Base-by-base conservation (phyloP, 2,797 vertebrate species). In the Tolypeutes matacus region DNA sequence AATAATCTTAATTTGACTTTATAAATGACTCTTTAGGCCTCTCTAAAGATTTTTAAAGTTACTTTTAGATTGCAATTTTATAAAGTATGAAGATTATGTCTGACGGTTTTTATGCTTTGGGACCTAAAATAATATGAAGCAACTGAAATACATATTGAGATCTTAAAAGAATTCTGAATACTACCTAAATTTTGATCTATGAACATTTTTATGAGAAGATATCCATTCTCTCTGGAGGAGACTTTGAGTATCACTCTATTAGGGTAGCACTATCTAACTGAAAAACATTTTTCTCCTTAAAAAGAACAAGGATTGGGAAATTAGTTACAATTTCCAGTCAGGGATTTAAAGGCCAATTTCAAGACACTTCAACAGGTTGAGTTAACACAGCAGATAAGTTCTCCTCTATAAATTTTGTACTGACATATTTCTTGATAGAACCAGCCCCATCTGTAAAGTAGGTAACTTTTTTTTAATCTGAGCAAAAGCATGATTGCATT, bases 401-500 rank as follows among this genome's bases (percentile, higher is more conserved):
- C 72, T 96, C 97, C 69, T 36, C 29, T 87, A 51, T 89, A 97
- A 94, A 95, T 97, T 97, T 97, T 87, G 91, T 75, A 73, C 23
- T 96, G 87, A 89, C 96, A 96, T 21, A 25, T 84, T 97, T 80
- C 36, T 94, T 67, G 67, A 96, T 91, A 97, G 94, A 97, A 96
- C 29, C 96, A 93, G 77, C 31, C 56, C 84, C 93, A 93, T 86
- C 93, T 5, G 67, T 97, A 95, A 94, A 97, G 81, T 8, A 94
- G 42, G 56, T 83, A 14, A 42, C 21, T 34, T 69, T 69, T 94
- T 82, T 87, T 36, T 6, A 23, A 96, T 91, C 91, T 64, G 95
- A 97, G 81, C 73, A 97, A 97, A 89, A 96, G 58, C 69, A 78
- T 92, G 95, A 97, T 92, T 97, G 86, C 78, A 89, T 97, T 97